phyloP scores from a whole-genome alignment of 2,888 invertebrate genomes.

The Drosophila siamana region DNA sequence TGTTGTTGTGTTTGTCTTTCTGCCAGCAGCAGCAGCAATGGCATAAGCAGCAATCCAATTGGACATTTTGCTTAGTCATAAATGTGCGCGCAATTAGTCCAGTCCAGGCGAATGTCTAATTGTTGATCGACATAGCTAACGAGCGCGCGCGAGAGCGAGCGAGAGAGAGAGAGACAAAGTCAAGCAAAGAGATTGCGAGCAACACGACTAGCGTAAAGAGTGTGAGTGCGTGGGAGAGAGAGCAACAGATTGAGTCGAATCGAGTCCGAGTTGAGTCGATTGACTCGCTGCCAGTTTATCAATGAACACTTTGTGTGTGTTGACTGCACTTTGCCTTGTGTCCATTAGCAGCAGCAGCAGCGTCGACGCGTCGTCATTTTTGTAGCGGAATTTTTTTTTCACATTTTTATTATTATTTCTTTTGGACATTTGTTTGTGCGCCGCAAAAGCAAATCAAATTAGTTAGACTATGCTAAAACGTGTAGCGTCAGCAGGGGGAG shows the following conservation, averaged over 20 bases:
- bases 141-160: neutral
- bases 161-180: neutral
- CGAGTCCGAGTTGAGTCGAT: slow-evolving; percentile 8
- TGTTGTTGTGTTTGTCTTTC: slow-evolving; percentile 8
- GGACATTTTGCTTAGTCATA: slow-evolving; percentile 75
- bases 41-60: slow-evolving; percentile 50
- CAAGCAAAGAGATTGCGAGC: neutral
- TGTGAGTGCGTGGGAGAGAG: slow-evolving; percentile 27
- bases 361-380: slow-evolving; percentile 18
- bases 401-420: neutral
- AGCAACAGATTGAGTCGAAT: slow-evolving; percentile 25
- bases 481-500: slow-evolving; percentile 28
- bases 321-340: slow-evolving; percentile 55
- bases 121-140: slow-evolving; percentile 35
- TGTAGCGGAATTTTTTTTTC: slow-evolving; percentile 34
- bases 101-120: slow-evolving; percentile 46
- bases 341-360: slow-evolving; percentile 44
- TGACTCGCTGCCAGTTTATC: slow-evolving; percentile 54
- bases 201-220: neutral
- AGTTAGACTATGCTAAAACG: slow-evolving; percentile 60
- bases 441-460: slow-evolving; percentile 63
- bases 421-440: slow-evolving; percentile 31
- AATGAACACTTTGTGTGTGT: slow-evolving; percentile 49
- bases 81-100: slow-evolving; percentile 66
- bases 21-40: slow-evolving; percentile 2